Evolutionary conservation across 2,113 vertebrate species (phyloP), one percentile per base, ranked within the genome.

Genomic region (Campylomormyrus tamandua): DNA sequence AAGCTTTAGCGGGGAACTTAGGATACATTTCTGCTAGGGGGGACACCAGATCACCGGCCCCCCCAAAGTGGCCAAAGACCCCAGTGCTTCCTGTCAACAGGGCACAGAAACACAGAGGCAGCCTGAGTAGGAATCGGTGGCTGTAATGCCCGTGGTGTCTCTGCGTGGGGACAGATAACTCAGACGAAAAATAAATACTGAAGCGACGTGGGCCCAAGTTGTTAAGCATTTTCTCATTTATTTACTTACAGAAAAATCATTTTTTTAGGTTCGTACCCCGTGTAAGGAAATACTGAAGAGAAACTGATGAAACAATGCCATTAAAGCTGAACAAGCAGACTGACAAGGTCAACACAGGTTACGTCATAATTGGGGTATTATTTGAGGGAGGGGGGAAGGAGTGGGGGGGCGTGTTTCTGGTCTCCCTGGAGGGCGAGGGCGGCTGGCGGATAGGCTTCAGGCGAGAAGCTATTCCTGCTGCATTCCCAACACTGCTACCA

Each of bases 1-100:
- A 35, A 70, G 56, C 89, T 48, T 87, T 50, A 90, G 46, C n/a
- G 58, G 58, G 45, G 53, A 24, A 39, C 46, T 90, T 86, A 83
- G 66, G 53, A 87, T 66, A 56, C n/a, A 48, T 87, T 87, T 50
- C 58, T 70, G 17, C 56, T 56, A 74, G 45, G 50, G 31, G 31
- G 58, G 80, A 52, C 89, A 87, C 56, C 83, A 24, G 24, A 49
- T 50, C 46, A 46, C 15, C 52, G 45, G 0, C 9, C 8, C 17
- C 21, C n/a, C 21, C 15, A 24, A 66, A 42, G 39, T 17, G 21
- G 24, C 50, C 49, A 11, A 45, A 15, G 84, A 52, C 11, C 48
- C 83, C 45, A 49, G 45, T 15, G 1, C n/a, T 52, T 6, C n/a
- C 17, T 1, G 49, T 21, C 89, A 70, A 27, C 53, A 31, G 84